Base-by-base conservation (phyloP, 2,797 vertebrate species). In the Eidolon dupreanum region DNA sequence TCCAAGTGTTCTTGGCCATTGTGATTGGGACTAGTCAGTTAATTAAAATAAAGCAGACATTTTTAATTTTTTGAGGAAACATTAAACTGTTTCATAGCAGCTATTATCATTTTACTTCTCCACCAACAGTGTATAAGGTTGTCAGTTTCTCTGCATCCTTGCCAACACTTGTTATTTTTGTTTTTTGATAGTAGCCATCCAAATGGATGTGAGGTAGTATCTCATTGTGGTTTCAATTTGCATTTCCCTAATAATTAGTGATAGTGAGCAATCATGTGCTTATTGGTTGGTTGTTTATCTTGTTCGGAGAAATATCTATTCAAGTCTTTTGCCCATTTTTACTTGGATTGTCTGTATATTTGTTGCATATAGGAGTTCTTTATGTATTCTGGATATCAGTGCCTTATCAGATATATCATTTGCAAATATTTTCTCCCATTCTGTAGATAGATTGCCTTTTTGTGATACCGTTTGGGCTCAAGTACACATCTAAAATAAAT, bases 401-500 rank as follows among this genome's bases (percentile, higher is more conserved):
- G 46, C 46, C 9, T 93, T 77, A 31, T 59, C 6, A 55, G 6
- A 36, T 73, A 28, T 81, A 22, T 88, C 24, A 59, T 81, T 87
- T 82, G 13, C 15, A 90, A 61, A 81, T 78, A 86, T 74, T 87
- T 66, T 82, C 41, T 90, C 16, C 57, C 16, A 26, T 89, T 74
- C 12, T 96, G 3, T 81, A 53, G 41, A 15, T 81, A 53, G 33
- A 15, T n/a, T 75, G 59, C 46, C 55, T 91, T 93, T 85, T 87
- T 71, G 22, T 78, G 77, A 65, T 92, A 78, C 11, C 84, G 17
- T 88, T 92, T 83, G 43, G 8, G 1, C 57, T 89, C 28, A 89
- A 79, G 49, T 65, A 88, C 24, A 94, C 36, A 89, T 85, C 55
- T 22, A 46, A 79, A 94, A n/a, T 81, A 89, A 92, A 59, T 84